Conservation (phyloP, 2,113 vertebrate species). For the Ciconia maguari region DNA sequence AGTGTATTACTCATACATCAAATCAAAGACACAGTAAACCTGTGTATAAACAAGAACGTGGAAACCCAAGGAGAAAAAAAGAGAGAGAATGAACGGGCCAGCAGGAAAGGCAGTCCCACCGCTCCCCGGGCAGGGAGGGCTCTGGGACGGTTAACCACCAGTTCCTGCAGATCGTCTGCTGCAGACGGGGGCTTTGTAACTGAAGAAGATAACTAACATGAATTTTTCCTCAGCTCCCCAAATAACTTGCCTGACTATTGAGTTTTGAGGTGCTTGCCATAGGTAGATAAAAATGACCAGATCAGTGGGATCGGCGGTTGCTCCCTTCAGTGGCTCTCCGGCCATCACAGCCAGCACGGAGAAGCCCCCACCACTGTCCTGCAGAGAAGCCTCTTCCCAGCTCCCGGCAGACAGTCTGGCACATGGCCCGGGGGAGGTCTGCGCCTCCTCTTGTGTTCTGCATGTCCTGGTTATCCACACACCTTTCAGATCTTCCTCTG, state of each 20-base stretch:
- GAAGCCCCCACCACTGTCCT: background rate
- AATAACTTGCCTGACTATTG: background rate
- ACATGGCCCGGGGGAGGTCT: background rate
- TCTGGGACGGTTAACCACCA: background rate
- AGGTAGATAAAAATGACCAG: background rate
- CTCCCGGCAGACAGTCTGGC: background rate
- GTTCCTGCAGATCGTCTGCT: background rate
- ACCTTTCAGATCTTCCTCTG: background rate
- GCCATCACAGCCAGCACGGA: accelerated
- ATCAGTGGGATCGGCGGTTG: accelerated
- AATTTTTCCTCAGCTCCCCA: background rate
- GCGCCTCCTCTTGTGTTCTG: background rate
- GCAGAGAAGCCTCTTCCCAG: background rate
- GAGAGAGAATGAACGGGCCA: background rate
- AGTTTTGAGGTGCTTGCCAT: background rate
- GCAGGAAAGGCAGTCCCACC: background rate
- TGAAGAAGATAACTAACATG: background rate
- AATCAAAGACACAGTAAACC: background rate
- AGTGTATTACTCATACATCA: background rate
- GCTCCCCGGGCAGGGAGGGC: background rate
- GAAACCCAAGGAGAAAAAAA: background rate
- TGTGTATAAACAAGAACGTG: background rate
- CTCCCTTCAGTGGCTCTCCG: background rate
- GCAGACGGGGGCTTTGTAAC: background rate
- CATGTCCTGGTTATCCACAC: background rate